Evolutionary conservation across 2,888 invertebrate genomes (phyloP), one percentile per base, ranked within the genome.

Genomic region (Chorisops tibialis): DNA sequence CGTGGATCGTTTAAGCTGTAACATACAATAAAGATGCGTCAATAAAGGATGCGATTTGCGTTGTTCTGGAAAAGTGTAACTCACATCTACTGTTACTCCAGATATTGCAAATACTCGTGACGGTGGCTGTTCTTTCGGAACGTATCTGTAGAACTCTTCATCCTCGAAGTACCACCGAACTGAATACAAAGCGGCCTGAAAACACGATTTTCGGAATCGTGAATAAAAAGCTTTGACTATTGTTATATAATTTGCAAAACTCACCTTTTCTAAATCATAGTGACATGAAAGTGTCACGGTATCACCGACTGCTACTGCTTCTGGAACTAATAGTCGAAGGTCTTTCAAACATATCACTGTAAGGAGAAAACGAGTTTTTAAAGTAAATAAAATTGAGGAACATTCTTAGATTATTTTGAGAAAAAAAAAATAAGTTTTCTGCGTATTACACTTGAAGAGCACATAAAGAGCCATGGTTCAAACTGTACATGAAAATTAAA

Each of bases 151-250:
- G 72, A 83, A 83, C 71, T 83, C 82, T 41, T 76, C 74, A 19
- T 59, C 38, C 38, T 80, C 80, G 67, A 80, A 76, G 73, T 81
- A 82, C 82, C 83, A 83, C 72, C 81, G 81, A 66, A 83, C 79
- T 14, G 81, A 77, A 72, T 83, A 83, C 30, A 83, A 75, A 22
- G 68, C 66, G 18, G 68, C 68, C 69, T 69, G 30, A n/a, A 19
- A 49, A 24, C 14, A 19, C 3, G 30, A 30, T 7, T 7, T 30
- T 30, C n/a, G n/a, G n/a, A n/a, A n/a, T n/a, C n/a, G n/a, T n/a
- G n/a, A 19, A 16, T 16, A 38, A 37, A 47, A 14, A 47, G 16
- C 11, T 47, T 47, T 35, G 14, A 45, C n/a, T n/a, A n/a, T n/a
- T n/a, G 14, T 30, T 9, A n/a, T 18, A 14, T 30, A 30, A 30